These are phyloP conservation scores for Ceyx margarethae DNA, from an alignment of 2,113 vertebrate species.

Conservation along the genomic window DNA sequence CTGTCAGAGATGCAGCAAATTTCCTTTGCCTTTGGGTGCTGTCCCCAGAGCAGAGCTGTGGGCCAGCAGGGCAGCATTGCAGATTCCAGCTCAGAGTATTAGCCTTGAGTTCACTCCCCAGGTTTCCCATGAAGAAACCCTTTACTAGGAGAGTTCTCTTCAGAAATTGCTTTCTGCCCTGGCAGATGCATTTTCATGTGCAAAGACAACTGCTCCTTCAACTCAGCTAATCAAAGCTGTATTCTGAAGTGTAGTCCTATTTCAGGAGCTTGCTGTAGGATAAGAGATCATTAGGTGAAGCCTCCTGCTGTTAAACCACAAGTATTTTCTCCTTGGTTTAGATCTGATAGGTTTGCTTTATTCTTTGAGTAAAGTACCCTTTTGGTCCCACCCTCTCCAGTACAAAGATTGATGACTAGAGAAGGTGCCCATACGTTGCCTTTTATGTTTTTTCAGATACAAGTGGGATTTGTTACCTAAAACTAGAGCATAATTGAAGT, in stretches of 20 bases:
- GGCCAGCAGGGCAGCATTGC: neutral
- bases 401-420: neutral
- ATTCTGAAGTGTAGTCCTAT: neutral
- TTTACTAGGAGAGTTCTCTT: neutral
- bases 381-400: neutral
- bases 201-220: neutral
- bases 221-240: neutral
- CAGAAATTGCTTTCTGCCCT: neutral
- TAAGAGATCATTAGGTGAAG: neutral
- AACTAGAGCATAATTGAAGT: neutral
- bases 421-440: accelerated
- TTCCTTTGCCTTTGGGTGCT: neutral
- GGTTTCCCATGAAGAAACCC: neutral
- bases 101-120: neutral
- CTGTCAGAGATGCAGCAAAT: neutral
- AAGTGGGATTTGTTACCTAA: neutral
- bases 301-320: neutral
- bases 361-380: neutral
- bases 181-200: neutral
- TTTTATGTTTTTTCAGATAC: neutral
- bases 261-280: neutral
- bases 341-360: neutral
- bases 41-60: neutral
- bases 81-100: neutral
- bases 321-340: neutral